phyloP scores from a whole-genome alignment of 2,113 vertebrate genomes.

The Sinocyclocheilus anophthalmus region DNA sequence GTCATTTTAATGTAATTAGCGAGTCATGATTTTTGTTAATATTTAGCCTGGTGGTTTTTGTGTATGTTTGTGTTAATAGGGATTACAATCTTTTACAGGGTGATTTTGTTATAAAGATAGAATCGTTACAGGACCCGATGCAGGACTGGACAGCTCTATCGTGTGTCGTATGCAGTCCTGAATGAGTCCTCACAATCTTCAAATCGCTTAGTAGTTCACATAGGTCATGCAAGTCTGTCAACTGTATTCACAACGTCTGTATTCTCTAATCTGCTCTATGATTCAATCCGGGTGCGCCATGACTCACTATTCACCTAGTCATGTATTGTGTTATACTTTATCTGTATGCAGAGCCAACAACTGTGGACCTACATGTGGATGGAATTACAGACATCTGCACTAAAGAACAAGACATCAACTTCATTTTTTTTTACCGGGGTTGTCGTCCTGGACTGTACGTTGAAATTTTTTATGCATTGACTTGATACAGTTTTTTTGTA shows the following conservation, averaged over 20 bases:
- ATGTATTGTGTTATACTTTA: neutral
- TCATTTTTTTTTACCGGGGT: slow-evolving; percentile 98
- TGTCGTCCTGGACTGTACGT: slow-evolving; percentile 89
- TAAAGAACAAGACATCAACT: slow-evolving; percentile 96
- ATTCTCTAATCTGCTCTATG: neutral
- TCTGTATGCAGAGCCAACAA: slow-evolving; percentile 84
- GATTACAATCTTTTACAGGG: slow-evolving; percentile 75
- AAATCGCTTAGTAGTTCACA: too few species aligned
- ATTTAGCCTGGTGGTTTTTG: neutral
- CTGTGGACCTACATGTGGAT: slow-evolving; percentile 92
- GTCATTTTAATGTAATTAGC: too few species aligned
- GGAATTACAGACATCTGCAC: slow-evolving; percentile 95
- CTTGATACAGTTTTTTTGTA: too few species aligned
- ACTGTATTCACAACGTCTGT: too few species aligned
- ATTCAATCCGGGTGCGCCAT: neutral
- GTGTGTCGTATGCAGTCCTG: too few species aligned
- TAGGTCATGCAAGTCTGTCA: too few species aligned
- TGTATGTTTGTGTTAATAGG: neutral
- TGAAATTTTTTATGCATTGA: neutral
- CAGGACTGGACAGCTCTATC: too few species aligned
- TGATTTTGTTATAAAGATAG: slow-evolving; percentile 97
- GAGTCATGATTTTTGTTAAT: neutral
- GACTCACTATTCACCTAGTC: neutral
- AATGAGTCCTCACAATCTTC: too few species aligned
- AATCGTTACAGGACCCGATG: too few species aligned